phyloP scores from a whole-genome alignment of 2,888 invertebrate genomes.

The Lithodes maja region DNA sequence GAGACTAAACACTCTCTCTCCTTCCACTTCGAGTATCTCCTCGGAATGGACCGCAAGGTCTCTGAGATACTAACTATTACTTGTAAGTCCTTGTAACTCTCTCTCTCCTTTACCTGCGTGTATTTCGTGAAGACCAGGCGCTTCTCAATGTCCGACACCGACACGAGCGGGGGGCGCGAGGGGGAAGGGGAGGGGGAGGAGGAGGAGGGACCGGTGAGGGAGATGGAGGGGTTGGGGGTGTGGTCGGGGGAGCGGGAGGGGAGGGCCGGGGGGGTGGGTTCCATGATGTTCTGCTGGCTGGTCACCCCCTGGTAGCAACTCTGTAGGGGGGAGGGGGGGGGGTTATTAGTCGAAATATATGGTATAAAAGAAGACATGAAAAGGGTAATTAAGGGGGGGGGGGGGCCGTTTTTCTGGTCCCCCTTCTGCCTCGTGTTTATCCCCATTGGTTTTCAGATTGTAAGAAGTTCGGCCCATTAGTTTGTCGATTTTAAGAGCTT shows the following conservation, averaged over 20 bases:
- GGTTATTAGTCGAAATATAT: background rate
- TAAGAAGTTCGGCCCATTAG: too few relatives aligned
- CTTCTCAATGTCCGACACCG: constrained; percentile 89
- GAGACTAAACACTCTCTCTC: too few relatives aligned
- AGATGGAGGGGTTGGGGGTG: constrained; percentile 2
- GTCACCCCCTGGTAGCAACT: constrained; percentile 61
- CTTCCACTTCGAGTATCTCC: too few relatives aligned
- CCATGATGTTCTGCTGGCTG: constrained; percentile 68
- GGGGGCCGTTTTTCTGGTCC: too few relatives aligned
- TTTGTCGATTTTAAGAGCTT: too few relatives aligned
- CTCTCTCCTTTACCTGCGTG: constrained; percentile 78
- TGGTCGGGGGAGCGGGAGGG: constrained; percentile 27
- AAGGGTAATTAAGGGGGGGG: background rate
- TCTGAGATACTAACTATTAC: too few relatives aligned
- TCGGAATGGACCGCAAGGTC: too few relatives aligned
- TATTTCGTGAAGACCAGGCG: constrained; percentile 92
- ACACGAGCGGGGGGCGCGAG: constrained; percentile 84
- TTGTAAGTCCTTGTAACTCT: too few relatives aligned
- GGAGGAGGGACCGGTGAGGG: constrained; percentile 73
- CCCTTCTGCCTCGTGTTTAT: too few relatives aligned
- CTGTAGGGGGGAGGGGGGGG: constrained; percentile 21
- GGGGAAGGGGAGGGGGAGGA: constrained; percentile 80
- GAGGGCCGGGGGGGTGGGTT: constrained; percentile 46
- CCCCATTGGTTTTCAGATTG: too few relatives aligned
- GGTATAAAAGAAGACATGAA: background rate